These are phyloP conservation scores for Diacarnus erythraeanus DNA, from an alignment of 37 sponge, comb jelly and placozoan genomes.

Conservation along the genomic window DNA sequence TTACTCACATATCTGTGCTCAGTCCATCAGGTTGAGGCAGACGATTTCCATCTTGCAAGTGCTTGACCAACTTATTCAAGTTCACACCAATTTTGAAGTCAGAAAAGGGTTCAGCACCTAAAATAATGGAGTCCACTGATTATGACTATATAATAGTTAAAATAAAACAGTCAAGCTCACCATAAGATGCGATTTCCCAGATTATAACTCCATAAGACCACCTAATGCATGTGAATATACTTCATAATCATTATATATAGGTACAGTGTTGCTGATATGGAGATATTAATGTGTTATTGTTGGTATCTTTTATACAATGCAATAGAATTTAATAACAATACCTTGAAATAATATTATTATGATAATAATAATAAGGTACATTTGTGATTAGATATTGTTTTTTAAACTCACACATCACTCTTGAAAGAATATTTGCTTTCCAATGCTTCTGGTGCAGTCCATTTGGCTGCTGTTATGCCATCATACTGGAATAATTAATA, in stretches of 20 bases:
- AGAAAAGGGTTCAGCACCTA: not conserved
- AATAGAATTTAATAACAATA: too few species aligned
- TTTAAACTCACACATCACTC: conserved; percentile 61
- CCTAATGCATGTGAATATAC: conserved; percentile 1
- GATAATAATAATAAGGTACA: too few species aligned
- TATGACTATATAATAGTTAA: not conserved
- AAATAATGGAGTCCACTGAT: too few species aligned
- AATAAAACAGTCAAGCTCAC: conserved; percentile 1
- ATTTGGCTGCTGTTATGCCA: conserved; percentile 48
- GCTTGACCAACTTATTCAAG: not conserved
- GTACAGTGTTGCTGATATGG: too few species aligned
- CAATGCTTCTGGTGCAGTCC: conserved; percentile 61
- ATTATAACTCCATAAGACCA: conserved; percentile 69
- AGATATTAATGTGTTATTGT: too few species aligned
- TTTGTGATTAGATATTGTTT: not conserved
- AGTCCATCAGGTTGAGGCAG: not conserved
- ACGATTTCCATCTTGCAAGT: not conserved
- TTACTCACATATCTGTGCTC: not conserved
- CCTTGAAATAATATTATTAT: too few species aligned
- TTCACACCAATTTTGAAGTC: not conserved
- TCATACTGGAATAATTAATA: not conserved
- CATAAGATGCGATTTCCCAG: conserved; percentile 68
- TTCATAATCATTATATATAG: not conserved
- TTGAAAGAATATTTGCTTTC: conserved; percentile 28
- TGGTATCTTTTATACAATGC: too few species aligned